phyloP scores from a whole-genome alignment of 2,888 invertebrate species.

The Eupelmus urozonus region DNA sequence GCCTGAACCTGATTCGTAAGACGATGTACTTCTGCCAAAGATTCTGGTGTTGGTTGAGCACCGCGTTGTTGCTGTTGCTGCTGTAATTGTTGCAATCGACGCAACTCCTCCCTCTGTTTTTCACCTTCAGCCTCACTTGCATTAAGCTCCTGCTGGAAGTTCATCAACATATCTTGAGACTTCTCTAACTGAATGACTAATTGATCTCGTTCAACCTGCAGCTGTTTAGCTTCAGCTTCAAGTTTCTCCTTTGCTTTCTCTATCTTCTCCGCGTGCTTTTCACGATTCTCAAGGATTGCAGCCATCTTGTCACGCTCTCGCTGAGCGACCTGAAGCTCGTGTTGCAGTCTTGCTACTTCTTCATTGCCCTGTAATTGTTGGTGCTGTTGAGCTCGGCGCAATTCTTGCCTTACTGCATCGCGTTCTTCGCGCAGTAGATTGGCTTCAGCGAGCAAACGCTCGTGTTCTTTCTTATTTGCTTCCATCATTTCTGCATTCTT shows the following conservation, averaged over 20 bases:
- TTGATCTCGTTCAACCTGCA: constrained; percentile 91
- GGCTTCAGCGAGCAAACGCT: constrained; percentile 89
- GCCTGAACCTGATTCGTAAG: constrained; percentile 84
- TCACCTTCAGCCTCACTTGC: constrained; percentile 90
- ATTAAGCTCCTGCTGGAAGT: constrained; percentile 94
- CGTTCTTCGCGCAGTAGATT: constrained; percentile 90
- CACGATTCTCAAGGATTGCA: constrained; percentile 87
- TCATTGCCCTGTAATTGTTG: constrained; percentile 86
- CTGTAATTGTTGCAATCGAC: constrained; percentile 82
- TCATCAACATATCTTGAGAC: constrained; percentile 94
- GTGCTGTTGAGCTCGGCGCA: constrained; percentile 81
- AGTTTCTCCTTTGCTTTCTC: constrained; percentile 92
- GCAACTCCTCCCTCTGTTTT: constrained; percentile 88
- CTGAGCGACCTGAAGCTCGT: constrained; percentile 85
- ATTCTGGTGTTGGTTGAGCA: constrained; percentile 75
- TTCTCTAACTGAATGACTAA: constrained; percentile 93
- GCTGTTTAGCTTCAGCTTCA: constrained; percentile 90
- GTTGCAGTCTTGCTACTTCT: constrained; percentile 85
- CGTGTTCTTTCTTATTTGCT: constrained; percentile 90
- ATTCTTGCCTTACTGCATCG: constrained; percentile 84
- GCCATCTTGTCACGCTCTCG: constrained; percentile 89
- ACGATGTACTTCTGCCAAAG: constrained; percentile 84
- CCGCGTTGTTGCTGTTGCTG: constrained; percentile 78
- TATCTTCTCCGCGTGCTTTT: constrained; percentile 88
- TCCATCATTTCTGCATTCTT: constrained; percentile 92